These are phyloP conservation scores for Myathropa florea DNA, from an alignment of 2,888 invertebrate genomes.

Conservation along the genomic window DNA sequence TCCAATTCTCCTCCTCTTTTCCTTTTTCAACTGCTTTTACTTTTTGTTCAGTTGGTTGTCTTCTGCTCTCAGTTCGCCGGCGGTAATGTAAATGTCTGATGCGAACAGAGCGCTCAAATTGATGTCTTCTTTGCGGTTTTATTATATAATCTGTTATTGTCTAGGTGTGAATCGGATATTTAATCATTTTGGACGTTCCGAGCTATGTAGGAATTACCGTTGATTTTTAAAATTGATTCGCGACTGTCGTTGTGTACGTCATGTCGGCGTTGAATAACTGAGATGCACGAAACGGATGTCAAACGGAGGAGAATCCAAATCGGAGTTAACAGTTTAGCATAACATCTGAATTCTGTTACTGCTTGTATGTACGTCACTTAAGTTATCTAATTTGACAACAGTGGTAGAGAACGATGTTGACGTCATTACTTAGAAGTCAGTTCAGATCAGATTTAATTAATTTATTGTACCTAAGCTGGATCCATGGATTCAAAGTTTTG, in stretches of 20 bases:
- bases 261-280: not conserved
- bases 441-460: not conserved
- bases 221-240: not conserved
- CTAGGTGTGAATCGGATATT: constrained; percentile 1
- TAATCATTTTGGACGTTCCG: not conserved
- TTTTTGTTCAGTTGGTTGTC: not conserved
- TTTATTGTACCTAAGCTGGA: no score
- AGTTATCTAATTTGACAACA: not conserved
- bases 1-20: not conserved
- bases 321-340: not conserved
- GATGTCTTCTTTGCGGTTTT: constrained; percentile 16
- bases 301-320: not conserved
- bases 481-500: no score
- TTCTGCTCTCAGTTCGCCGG: not conserved
- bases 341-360: not conserved
- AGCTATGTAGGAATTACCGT: not conserved
- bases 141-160: constrained; percentile 23
- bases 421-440: not conserved
- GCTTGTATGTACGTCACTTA: not conserved
- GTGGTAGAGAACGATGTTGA: not conserved
- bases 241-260: not conserved
- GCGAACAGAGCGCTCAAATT: constrained; percentile 25
- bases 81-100: constrained; percentile 1
- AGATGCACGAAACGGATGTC: not conserved
- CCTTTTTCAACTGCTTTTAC: not conserved